Evolutionary conservation across 2,113 vertebrate genomes (phyloP).

Genomic region (Neofelis nebulosa): DNA sequence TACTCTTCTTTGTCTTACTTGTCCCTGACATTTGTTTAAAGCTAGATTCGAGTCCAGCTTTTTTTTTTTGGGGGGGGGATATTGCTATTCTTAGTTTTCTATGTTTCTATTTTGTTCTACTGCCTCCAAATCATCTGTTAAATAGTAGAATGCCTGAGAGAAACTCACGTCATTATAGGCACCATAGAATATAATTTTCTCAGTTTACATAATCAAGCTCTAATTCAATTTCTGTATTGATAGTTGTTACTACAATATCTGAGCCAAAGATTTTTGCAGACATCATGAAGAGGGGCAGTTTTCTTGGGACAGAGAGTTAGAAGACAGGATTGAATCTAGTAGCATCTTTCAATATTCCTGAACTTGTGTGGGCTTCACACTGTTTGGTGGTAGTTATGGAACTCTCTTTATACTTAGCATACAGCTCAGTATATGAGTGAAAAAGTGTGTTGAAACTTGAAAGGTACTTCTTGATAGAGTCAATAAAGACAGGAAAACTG

Average conservation of each 20-base stretch:
- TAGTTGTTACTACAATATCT: neutral
- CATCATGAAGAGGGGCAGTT: neutral
- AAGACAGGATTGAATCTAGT: neutral
- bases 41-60: neutral
- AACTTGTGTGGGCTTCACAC: neutral
- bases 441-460: constrained; percentile 6
- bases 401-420: neutral
- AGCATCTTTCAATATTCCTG: neutral
- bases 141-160: neutral
- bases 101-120: constrained; percentile 2
- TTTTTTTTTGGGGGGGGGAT: too few relatives aligned
- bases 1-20: constrained; percentile 6
- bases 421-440: neutral
- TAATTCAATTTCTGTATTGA: neutral
- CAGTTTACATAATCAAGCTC: neutral
- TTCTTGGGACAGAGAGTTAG: neutral
- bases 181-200: neutral
- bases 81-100: neutral
- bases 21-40: neutral
- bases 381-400: neutral
- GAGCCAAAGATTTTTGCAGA: neutral
- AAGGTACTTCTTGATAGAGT: constrained; percentile 25
- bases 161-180: neutral
- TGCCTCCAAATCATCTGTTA: constrained; percentile 11
- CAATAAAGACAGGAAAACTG: neutral